Base-by-base conservation (phyloP, 2,113 vertebrate genomes). In the Nycticebus coucang region DNA sequence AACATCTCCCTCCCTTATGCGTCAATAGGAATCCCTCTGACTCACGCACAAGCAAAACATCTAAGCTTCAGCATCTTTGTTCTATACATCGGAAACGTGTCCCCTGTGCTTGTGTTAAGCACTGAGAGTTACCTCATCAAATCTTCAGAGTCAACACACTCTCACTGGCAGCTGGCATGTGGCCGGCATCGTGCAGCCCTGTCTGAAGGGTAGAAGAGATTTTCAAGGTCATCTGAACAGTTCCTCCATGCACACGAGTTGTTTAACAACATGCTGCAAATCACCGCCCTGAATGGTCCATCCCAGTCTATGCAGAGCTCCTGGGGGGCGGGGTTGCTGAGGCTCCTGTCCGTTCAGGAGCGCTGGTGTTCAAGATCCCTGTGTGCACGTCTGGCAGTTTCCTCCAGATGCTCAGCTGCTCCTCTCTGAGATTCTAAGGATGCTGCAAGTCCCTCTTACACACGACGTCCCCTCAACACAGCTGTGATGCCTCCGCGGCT, bases 281-380 rank as follows among this genome's bases (percentile, higher is more conserved):
- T 17, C 57, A 2, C 1, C 3, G 10, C 50, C 14, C 10, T 5
- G 22, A 64, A 37, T 7, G 59, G 14, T 53, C 28, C 33, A 2
- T 28, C 57, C 2, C 35, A 18, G 18, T 5, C 62, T 0, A 35
- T 0, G 28, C 1, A 1, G 55, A n/a, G 4, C 6, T 19, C 7
- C 10, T 3, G 24, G 35, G 13, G 60, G 24, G 7, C 19, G 53
- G 84, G 0, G 10, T 17, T 35, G 66, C 79, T 11, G 8, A 21
- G n/a, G 3, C 0, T 26, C 41, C 3, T 18, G 24, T 50, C 10
- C 45, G 41, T 55, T 3, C 41, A 0, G n/a, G 59, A 60, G 60
- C 11, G 15, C 7, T 1, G 3, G 33, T 64, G 4, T 1, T 0
- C 7, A 0, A 1, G 37, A 37, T 5, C 87, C 50, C 1, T 21